Evolutionary conservation across 2,797 vertebrate genomes (phyloP).

Genomic region (Enteromius paludinosus): DNA sequence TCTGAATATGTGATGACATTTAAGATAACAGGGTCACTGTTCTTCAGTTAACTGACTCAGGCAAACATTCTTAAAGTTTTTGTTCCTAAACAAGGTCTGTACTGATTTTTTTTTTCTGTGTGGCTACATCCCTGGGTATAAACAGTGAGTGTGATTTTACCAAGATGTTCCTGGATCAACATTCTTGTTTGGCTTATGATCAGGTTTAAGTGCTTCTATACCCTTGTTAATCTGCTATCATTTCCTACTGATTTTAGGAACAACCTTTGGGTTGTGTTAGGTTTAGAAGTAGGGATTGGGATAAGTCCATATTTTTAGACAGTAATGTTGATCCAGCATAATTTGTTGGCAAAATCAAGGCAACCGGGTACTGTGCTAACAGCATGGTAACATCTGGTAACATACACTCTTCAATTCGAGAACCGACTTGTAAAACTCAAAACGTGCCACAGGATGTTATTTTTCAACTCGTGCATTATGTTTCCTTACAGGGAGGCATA

Average conservation of each 20-base stretch:
- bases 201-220: too few species aligned
- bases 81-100: background rate
- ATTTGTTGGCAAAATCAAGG: too few species aligned
- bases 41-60: background rate
- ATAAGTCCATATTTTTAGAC: too few species aligned
- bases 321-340: too few species aligned
- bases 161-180: too few species aligned
- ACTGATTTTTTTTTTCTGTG: background rate
- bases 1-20: background rate
- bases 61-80: background rate
- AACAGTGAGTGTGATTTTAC: background rate
- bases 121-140: background rate
- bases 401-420: constrained; percentile 18
- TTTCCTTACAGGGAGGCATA: constrained; percentile 23
- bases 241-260: too few species aligned
- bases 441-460: constrained; percentile 29
- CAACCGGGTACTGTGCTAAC: background rate
- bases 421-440: constrained; percentile 18
- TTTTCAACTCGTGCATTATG: constrained; percentile 15
- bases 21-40: constrained; percentile 5
- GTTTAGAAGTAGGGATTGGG: too few species aligned
- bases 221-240: too few species aligned
- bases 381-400: constrained; percentile 34
- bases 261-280: too few species aligned
- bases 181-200: too few species aligned